These are phyloP conservation scores for Tyrannus savana DNA, from an alignment of 2,113 vertebrate species.

Conservation along the genomic window DNA sequence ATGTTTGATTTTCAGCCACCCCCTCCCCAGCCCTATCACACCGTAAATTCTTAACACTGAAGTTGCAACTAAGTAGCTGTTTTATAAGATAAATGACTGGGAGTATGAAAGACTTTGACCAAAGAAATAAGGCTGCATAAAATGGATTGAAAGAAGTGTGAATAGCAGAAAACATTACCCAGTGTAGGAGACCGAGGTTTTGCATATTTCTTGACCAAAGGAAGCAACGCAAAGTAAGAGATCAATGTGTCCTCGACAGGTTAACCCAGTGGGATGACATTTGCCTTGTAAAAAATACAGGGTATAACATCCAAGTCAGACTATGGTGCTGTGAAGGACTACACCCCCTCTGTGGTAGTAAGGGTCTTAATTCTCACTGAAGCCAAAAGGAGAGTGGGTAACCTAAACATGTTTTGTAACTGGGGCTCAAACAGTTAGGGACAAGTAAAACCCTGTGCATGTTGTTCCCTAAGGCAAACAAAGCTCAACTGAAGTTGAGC, in stretches of 20 bases:
- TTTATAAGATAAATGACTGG: slow-evolving; percentile 63
- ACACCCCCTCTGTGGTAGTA: neutral
- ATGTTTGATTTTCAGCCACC: slow-evolving; percentile 57
- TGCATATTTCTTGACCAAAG: slow-evolving; percentile 35
- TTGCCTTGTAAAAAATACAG: neutral
- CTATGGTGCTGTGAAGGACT: neutral
- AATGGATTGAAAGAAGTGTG: slow-evolving; percentile 31
- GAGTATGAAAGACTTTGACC: slow-evolving; percentile 20
- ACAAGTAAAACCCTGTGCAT: neutral
- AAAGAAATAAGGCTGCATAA: neutral
- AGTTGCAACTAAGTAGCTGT: slow-evolving; percentile 62
- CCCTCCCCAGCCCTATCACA: neutral
- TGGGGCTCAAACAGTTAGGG: neutral
- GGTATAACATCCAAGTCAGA: neutral
- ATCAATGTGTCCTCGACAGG: neutral
- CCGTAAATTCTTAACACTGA: slow-evolving; percentile 62
- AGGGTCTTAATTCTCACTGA: neutral
- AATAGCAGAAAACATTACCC: slow-evolving; percentile 30
- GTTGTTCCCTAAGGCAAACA: neutral
- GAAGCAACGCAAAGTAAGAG: neutral
- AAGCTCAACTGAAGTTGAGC: neutral
- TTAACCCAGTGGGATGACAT: neutral
- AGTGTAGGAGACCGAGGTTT: neutral
- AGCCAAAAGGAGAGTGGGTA: neutral
- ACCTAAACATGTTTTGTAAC: neutral